Evolutionary conservation across 53 echinoderm and acorn worm genomes (phyloP), one percentile per base, ranked within the genome.

Genomic region (Zoroaster sp.): DNA sequence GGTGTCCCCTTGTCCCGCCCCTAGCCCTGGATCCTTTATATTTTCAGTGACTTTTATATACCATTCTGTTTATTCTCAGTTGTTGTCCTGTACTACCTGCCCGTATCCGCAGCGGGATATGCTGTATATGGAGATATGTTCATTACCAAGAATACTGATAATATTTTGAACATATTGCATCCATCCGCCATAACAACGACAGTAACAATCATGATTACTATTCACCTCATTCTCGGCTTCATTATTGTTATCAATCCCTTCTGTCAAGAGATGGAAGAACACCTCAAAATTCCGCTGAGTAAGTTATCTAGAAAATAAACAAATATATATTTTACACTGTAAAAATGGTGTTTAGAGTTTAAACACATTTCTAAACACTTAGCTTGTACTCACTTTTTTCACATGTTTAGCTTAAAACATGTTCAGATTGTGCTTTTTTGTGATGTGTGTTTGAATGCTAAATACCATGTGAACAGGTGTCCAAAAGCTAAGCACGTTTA

Each of bases 221-320:
- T 93, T 10, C 97, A 97, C 72, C 89, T 97, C 42, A 10, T 87
- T 1, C 75, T 93, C 79, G 97, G 97, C 2, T 95, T 93, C 49
- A 80, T 97, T 69, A 97, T 97, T 80, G 97, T 95, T 76, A 91
- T 97, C 63, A 97, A 97, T 89, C 97, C 97, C n/a, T 87, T 97
- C 49, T 95, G 97, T 55, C 97, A 97, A 73, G 93, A 97, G 63
- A 9, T 97, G 1, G 97, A 97, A 75, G 93, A 97, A 65, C 17
- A 72, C 1, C 53, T 97, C 20, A 55, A 87, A 3, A 90, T 95
- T 21, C 90, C 92, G 30, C 83, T 86, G 52, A 69, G 97, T 97
- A 67, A 92, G 75, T 40, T 75, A 17, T 32, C 11, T 75, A 38
- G n/a, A n/a, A 8, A 11, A 12, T 8, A 75, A 12, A 9, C 18